Evolutionary conservation across 2,888 invertebrate genomes (phyloP).

Genomic region (Aradus depressus): DNA sequence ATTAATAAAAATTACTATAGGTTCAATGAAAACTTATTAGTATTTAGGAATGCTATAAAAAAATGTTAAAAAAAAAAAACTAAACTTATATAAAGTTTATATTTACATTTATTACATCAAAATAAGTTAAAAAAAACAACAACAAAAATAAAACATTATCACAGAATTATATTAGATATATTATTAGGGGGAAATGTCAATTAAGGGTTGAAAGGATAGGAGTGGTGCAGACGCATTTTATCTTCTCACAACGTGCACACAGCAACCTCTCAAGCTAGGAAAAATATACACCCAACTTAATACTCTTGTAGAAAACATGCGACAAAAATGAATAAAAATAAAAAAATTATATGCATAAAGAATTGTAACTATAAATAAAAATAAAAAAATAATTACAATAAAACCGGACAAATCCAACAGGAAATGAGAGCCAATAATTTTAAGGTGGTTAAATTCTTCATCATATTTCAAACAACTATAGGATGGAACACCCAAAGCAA

Average conservation of each 20-base stretch:
- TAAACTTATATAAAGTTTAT: no score
- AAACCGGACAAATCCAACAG: conserved; percentile 16
- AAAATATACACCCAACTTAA: neutral
- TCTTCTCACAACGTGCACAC: conserved; percentile 57
- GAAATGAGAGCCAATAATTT: conserved; percentile 14
- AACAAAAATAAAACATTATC: neutral
- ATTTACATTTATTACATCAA: neutral
- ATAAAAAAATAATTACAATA: conserved; percentile 17
- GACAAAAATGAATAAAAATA: conserved; percentile 12
- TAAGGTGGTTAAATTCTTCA: no score
- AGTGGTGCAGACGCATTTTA: conserved; percentile 48
- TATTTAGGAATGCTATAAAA: no score
- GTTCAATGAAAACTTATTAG: no score
- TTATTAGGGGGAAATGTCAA: conserved; percentile 5
- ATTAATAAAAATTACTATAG: no score
- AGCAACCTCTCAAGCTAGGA: conserved; percentile 58
- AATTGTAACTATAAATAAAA: conserved; percentile 26
- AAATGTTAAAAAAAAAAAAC: no score
- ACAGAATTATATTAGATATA: neutral
- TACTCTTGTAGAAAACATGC: neutral
- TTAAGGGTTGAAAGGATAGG: conserved; percentile 24
- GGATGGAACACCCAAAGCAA: no score
- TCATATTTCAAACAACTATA: no score
- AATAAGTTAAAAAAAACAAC: neutral
- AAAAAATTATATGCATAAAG: conserved; percentile 21